Conservation (phyloP, 2,797 vertebrate species). For the Phyllotis vaccarum region DNA sequence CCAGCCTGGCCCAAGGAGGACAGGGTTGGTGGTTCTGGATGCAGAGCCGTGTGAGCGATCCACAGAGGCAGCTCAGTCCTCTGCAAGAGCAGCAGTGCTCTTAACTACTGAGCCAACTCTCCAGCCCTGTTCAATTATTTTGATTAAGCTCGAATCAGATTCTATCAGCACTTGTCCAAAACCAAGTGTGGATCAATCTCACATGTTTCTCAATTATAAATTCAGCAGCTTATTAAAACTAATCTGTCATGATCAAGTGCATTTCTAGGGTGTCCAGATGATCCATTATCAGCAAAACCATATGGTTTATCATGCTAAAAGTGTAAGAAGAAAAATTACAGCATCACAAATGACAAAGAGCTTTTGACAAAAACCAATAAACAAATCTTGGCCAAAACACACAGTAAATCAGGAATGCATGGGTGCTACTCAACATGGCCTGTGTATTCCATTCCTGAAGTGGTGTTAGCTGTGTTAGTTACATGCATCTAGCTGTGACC, state of each 20-base stretch:
- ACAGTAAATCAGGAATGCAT: background rate
- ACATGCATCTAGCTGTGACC: background rate
- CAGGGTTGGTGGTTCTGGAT: background rate
- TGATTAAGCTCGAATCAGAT: background rate
- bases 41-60: background rate
- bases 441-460: background rate
- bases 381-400: background rate
- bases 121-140: background rate
- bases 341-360: background rate
- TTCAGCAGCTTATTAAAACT: conserved; percentile 34
- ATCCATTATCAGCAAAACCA: conserved; percentile 17
- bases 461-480: background rate
- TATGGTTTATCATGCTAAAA: background rate
- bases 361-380: conserved; percentile 38
- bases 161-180: background rate
- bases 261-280: background rate
- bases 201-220: background rate
- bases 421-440: background rate
- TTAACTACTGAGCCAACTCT: background rate
- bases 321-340: background rate
- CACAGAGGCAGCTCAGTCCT: background rate
- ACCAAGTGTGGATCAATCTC: background rate
- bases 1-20: background rate
- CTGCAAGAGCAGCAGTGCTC: no score
- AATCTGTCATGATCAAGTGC: background rate